Percentiles rank a stretch among this genome's conserved stretches.
Conservation (phyloP, 2,888 invertebrate genomes). For the Zaprionus obscuricornis region DNA sequence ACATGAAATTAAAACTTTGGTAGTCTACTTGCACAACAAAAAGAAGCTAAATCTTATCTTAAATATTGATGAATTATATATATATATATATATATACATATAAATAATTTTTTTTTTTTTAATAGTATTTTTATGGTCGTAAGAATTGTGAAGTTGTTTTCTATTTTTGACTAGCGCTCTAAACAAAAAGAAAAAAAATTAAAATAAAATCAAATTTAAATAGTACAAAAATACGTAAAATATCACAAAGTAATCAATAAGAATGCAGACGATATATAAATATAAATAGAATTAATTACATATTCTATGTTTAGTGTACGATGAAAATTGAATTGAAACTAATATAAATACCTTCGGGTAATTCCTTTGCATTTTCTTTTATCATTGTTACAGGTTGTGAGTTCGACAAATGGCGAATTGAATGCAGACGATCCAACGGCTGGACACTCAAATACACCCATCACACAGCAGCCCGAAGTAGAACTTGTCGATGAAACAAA, state of each 20-base stretch:
- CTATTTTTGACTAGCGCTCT: constrained; percentile 49
- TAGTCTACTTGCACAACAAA: constrained; percentile 52
- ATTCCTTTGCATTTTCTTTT: constrained; percentile 21
- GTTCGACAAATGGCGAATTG: constrained; percentile 98
- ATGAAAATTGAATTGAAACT: constrained; percentile 16
- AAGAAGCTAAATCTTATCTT: constrained; percentile 22
- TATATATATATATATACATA: constrained; percentile 14
- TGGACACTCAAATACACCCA: constrained; percentile 98
- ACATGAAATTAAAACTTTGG: constrained; percentile 19
- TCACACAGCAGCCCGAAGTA: constrained; percentile 96
- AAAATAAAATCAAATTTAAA: constrained; percentile 24
- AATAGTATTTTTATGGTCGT: no score
- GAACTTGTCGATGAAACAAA: constrained; percentile 99
- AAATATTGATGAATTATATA: constrained; percentile 9
- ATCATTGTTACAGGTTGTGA: constrained; percentile 90
- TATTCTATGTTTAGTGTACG: constrained; percentile 65
- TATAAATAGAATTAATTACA: background rate
- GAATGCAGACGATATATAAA: constrained; percentile 24
- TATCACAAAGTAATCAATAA: constrained; percentile 39
- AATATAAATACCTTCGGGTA: constrained; percentile 40
- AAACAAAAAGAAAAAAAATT: constrained; percentile 1
- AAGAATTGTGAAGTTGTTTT: no score
- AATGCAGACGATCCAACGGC: constrained; percentile 98
- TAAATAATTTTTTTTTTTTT: background rate
- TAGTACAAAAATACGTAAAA: constrained; percentile 28